Base-by-base conservation (phyloP, 2,797 vertebrate species). In the Ctenopoma kingsleyae region DNA sequence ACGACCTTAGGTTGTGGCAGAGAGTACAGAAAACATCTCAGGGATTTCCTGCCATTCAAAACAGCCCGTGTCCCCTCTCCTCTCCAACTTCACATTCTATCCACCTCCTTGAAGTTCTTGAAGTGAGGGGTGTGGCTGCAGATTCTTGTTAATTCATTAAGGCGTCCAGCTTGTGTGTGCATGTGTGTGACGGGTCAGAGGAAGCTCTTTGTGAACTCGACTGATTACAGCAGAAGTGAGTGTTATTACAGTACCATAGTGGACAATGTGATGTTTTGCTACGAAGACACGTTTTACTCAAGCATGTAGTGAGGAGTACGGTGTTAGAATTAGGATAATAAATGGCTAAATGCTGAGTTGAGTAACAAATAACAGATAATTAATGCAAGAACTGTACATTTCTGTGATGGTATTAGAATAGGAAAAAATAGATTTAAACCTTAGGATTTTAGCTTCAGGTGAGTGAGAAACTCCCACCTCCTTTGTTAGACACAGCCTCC, bases 1-100 rank as follows among this genome's bases (percentile, higher is more conserved):
- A 57, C 46, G 66, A 59, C 67, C 63, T 66, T 25, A 71, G 81
- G 79, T 87, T 91, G 89, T 76, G 83, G 81, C 89, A 79, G 79
- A 72, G 81, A 90, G 88, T 62, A 88, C 85, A 92, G 91, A 92
- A 94, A 94, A 94, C 92, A 93, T 93, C 87, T 91, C 71, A 87
- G 92, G 92, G 93, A 95, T 94, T 94, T 94, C 93, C 93, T 94
- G 92, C 91, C 82, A 94, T 94, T 94, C 87, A 94, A 82, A 80
- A 44, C 81, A 66, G 85, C 77, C 75, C 2, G 65, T 79, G 74
- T 82, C 80, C 74, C 80, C 67, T 75, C 79, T 80, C 83, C 66
- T 67, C 74, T 74, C 64, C 75, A 58, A 35, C 69, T 77, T 67
- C 72, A 47, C 83, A 77, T 59, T 80, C 76, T 79, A 78, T 83